Evolutionary conservation across 2,888 invertebrate species (phyloP).

Genomic region (Pollenia angustigena): DNA sequence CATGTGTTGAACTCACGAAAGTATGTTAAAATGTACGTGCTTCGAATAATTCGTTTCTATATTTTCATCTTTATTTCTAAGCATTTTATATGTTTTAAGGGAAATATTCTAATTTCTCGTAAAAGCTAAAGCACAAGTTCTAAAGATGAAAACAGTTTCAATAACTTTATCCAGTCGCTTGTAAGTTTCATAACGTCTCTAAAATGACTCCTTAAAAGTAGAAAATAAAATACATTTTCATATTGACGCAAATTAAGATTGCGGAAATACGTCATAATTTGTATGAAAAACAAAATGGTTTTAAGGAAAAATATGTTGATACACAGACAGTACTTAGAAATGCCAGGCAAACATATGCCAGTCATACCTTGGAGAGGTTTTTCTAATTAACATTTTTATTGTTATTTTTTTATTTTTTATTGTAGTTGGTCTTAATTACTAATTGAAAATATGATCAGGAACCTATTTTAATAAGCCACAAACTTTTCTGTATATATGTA

Average conservation of each 20-base stretch:
- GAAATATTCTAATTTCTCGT: constrained; percentile 31
- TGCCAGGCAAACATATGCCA: neutral
- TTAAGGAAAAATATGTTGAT: neutral
- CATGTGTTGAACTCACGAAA: constrained; percentile 51
- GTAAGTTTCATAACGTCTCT: neutral
- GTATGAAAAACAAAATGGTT: neutral
- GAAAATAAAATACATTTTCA: neutral
- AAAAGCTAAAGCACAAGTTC: neutral
- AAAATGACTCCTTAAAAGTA: constrained; percentile 11
- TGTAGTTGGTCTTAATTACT: neutral
- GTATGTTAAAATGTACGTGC: constrained; percentile 48
- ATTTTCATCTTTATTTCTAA: neutral
- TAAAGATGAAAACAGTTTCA: constrained; percentile 17
- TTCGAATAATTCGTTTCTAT: constrained; percentile 36
- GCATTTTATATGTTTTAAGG: neutral
- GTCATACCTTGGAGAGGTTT: constrained; percentile 10
- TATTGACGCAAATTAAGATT: constrained; percentile 53
- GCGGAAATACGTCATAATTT: constrained; percentile 54
- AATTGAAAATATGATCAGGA: neutral
- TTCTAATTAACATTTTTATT: neutral
- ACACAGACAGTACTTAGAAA: neutral
- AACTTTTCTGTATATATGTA: neutral
- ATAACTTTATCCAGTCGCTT: constrained; percentile 5
- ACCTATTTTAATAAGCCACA: neutral
- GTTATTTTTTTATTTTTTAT: neutral